These are phyloP conservation scores for Globicephala melas DNA, from an alignment of 2,113 vertebrate genomes.

Conservation along the genomic window DNA sequence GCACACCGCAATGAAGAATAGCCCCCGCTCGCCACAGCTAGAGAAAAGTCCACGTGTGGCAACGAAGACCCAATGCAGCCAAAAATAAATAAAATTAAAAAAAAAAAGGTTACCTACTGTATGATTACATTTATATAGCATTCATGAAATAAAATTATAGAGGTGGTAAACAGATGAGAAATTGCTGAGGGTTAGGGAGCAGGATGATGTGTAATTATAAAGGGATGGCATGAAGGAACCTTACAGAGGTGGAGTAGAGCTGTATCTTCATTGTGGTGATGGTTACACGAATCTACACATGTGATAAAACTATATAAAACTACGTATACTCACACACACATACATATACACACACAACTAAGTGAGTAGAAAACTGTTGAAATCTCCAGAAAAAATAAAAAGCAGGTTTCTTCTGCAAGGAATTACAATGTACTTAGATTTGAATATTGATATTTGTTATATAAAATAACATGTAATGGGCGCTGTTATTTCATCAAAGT, in stretches of 20 bases:
- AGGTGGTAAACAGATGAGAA: not conserved
- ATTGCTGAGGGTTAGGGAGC: not conserved
- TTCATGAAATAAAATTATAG: not conserved
- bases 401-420: not conserved
- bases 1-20: fast-evolving
- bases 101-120: not conserved
- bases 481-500: not conserved
- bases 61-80: no score
- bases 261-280: not conserved
- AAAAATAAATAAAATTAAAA: no score
- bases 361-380: not conserved
- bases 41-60: no score
- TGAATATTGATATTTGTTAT: not conserved
- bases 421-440: not conserved
- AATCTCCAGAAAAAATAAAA: not conserved
- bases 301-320: not conserved
- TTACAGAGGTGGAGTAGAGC: not conserved
- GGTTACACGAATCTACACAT: not conserved
- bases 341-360: not conserved
- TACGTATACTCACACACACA: not conserved
- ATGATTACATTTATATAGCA: not conserved
- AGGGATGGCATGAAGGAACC: not conserved
- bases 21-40: no score
- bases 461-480: not conserved
- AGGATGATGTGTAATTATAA: not conserved